Evolutionary conservation across 2,888 invertebrate genomes (phyloP).

Genomic region (Plutella xylostella): DNA sequence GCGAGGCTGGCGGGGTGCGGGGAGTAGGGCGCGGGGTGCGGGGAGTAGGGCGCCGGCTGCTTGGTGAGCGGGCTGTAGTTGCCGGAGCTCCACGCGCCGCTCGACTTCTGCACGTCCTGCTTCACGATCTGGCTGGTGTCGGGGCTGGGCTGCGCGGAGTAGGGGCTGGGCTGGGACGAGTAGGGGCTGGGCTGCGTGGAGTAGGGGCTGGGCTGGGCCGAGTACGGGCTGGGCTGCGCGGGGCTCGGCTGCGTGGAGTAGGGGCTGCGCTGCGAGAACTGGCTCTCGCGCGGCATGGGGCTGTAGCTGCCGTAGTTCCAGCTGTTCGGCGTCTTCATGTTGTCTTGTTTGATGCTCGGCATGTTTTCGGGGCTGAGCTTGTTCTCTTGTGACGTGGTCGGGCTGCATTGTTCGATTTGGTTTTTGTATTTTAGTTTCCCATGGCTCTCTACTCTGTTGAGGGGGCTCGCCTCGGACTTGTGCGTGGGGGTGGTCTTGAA

Average conservation of each 20-base stretch:
- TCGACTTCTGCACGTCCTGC: slow-evolving; percentile 45
- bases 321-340: slow-evolving; percentile 48
- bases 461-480: slow-evolving; percentile 59
- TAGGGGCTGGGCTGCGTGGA: slow-evolving; percentile 52
- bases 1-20: slow-evolving; percentile 40
- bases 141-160: slow-evolving; percentile 57
- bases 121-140: slow-evolving; percentile 62
- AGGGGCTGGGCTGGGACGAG: slow-evolving; percentile 23
- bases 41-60: slow-evolving; percentile 57
- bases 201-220: slow-evolving; percentile 50
- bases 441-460: slow-evolving; percentile 52
- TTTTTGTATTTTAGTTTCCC: slow-evolving; percentile 52
- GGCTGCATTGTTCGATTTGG: slow-evolving; percentile 58
- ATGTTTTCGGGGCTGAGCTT: slow-evolving; percentile 56
- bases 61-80: slow-evolving; percentile 60
- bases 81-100: slow-evolving; percentile 54
- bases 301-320: slow-evolving; percentile 60
- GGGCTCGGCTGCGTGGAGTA: slow-evolving; percentile 60
- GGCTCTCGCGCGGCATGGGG: slow-evolving; percentile 55
- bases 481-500: slow-evolving; percentile 57
- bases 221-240: slow-evolving; percentile 60
- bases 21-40: slow-evolving; percentile 41
- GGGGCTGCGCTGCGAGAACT: slow-evolving; percentile 60
- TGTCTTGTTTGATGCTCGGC: slow-evolving; percentile 42
- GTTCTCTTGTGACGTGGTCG: slow-evolving; percentile 56